phyloP scores from a whole-genome alignment of 2,113 vertebrate genomes.

The Telmatochromis brichardi region DNA sequence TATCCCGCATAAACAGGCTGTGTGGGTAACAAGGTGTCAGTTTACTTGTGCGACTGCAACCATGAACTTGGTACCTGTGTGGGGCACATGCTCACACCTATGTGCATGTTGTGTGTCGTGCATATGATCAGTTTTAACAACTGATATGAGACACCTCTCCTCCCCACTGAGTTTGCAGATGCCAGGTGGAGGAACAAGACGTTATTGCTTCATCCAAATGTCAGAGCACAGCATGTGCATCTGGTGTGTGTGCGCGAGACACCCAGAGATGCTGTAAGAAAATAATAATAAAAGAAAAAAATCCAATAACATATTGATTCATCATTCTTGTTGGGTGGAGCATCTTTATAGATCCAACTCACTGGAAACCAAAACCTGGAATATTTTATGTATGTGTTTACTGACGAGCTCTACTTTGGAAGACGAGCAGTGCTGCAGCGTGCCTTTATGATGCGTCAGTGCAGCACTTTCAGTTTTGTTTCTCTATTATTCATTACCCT shows the following conservation, averaged over 20 bases:
- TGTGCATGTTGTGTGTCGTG: neutral
- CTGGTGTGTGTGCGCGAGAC: neutral
- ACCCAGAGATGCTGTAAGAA: neutral
- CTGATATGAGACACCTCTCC: constrained; percentile 38
- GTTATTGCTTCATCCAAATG: constrained; percentile 62
- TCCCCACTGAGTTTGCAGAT: constrained; percentile 57
- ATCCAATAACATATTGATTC: constrained; percentile 39
- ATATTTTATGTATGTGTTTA: constrained; percentile 7
- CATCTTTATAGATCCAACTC: constrained; percentile 2
- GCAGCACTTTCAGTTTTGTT: neutral
- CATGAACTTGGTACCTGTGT: neutral
- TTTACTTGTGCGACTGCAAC: neutral
- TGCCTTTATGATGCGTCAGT: neutral
- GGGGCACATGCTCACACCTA: neutral
- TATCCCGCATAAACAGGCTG: neutral
- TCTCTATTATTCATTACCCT: constrained; percentile 30
- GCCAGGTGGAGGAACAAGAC: constrained; percentile 54
- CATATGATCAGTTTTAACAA: constrained; percentile 26
- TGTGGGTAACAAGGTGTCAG: neutral
- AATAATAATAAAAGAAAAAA: neutral
- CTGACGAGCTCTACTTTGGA: neutral
- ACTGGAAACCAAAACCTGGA: neutral
- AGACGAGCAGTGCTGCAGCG: neutral
- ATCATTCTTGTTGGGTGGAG: neutral
- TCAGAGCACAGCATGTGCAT: constrained; percentile 41